Conservation (phyloP, 2,888 invertebrate genomes). For the Gnatocerus cornutus region DNA sequence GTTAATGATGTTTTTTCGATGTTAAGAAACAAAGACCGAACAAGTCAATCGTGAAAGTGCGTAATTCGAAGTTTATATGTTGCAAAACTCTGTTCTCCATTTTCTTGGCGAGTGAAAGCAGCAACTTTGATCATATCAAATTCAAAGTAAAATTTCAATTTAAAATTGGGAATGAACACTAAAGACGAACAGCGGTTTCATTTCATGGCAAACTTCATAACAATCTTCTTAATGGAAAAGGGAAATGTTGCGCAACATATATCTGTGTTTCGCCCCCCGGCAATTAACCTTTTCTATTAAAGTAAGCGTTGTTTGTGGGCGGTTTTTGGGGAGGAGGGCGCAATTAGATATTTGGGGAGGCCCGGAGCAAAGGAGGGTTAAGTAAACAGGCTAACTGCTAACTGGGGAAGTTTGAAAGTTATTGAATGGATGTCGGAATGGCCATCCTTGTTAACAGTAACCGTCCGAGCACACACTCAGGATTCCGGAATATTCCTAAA, state of each 20-base stretch:
- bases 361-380: slow-evolving; percentile 49
- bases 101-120: slow-evolving; percentile 58
- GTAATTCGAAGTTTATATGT: slow-evolving; percentile 41
- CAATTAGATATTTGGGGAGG: slow-evolving; percentile 36
- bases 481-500: slow-evolving; percentile 61
- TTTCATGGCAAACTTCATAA: slow-evolving; percentile 59
- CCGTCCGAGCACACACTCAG: slow-evolving; percentile 48
- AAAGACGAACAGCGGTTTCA: slow-evolving; percentile 62
- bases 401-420: slow-evolving; percentile 69
- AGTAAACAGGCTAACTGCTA: slow-evolving; percentile 69
- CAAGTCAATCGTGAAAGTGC: slow-evolving; percentile 35
- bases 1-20: slow-evolving; percentile 31
- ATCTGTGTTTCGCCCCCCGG: slow-evolving; percentile 26
- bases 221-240: slow-evolving; percentile 48
- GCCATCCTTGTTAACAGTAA: slow-evolving; percentile 62
- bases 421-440: slow-evolving; percentile 68
- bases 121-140: slow-evolving; percentile 67
- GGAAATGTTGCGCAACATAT: slow-evolving; percentile 36
- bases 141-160: slow-evolving; percentile 69
- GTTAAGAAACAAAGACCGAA: slow-evolving; percentile 24
- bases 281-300: slow-evolving; percentile 36
- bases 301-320: slow-evolving; percentile 14
- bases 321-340: neutral
- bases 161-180: slow-evolving; percentile 65
- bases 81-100: slow-evolving; percentile 45